Conservation (phyloP, 2,113 vertebrate genomes). For the Morone chrysops region DNA sequence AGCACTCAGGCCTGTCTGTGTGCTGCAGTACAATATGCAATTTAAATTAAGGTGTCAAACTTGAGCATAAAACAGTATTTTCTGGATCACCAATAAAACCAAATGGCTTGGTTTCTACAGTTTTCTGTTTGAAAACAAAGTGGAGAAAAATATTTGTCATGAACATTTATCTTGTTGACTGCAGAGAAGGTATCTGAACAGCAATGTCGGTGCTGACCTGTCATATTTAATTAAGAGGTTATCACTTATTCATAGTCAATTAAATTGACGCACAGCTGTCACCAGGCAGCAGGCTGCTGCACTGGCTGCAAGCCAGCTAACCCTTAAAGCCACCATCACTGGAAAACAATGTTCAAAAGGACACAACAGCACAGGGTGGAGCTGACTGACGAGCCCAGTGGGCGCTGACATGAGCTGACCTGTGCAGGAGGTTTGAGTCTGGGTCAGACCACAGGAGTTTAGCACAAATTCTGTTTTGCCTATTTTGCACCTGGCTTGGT, state of each 20-base stretch:
- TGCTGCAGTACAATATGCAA: neutral
- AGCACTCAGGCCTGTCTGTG: neutral
- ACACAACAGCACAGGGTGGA: slow-evolving; percentile 4
- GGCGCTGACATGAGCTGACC: neutral
- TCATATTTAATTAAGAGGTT: slow-evolving; percentile 42
- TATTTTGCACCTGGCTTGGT: neutral
- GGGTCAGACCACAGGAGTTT: neutral
- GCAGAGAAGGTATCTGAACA: slow-evolving; percentile 31
- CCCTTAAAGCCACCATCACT: slow-evolving; percentile 11
- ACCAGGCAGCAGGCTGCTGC: slow-evolving; percentile 1
- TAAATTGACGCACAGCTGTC: slow-evolving; percentile 42
- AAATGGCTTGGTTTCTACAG: too few species aligned
- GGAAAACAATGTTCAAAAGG: neutral
- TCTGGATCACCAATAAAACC: neutral
- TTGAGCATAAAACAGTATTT: neutral
- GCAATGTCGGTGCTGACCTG: neutral
- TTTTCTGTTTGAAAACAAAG: slow-evolving; percentile 10
- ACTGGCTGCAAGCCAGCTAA: slow-evolving; percentile 27
- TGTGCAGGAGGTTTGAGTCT: neutral
- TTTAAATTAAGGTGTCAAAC: neutral
- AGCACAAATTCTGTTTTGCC: neutral
- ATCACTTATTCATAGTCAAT: slow-evolving; percentile 52
- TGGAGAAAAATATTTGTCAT: neutral
- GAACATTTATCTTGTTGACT: neutral
- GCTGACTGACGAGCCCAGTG: neutral